Conservation (phyloP, 2,113 vertebrate genomes). For the Heterotilapia buettikoferi region DNA sequence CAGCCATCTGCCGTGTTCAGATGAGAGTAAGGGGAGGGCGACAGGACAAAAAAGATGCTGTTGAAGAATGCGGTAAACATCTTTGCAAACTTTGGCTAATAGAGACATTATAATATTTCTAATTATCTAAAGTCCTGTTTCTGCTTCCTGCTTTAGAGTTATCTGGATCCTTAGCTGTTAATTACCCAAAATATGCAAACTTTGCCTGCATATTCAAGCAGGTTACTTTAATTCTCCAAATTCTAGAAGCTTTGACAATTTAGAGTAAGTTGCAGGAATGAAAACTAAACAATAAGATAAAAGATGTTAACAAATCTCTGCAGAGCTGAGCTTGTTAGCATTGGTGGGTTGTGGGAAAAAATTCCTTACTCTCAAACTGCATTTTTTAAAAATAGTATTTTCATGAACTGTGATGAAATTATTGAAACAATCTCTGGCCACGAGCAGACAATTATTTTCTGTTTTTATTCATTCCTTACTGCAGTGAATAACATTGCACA, state of each 20-base stretch:
- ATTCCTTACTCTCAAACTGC: background rate
- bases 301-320: background rate
- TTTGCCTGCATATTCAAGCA: background rate
- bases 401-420: background rate
- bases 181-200: background rate
- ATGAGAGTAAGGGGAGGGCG: background rate
- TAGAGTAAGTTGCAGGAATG: background rate
- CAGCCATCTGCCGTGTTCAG: fast-evolving
- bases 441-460: background rate
- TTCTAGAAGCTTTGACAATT: background rate
- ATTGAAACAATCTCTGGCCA: background rate
- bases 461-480: background rate
- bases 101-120: background rate
- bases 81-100: background rate
- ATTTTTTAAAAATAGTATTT: background rate
- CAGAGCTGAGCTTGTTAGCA: background rate
- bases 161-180: background rate
- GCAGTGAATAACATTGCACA: background rate
- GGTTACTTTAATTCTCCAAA: background rate
- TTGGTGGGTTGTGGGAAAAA: background rate
- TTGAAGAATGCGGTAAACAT: background rate
- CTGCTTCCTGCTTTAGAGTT: background rate
- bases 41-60: background rate
- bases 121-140: background rate
- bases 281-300: background rate